Conservation (phyloP, 2,888 invertebrate species). For the Thysanoteuthis rhombus region DNA sequence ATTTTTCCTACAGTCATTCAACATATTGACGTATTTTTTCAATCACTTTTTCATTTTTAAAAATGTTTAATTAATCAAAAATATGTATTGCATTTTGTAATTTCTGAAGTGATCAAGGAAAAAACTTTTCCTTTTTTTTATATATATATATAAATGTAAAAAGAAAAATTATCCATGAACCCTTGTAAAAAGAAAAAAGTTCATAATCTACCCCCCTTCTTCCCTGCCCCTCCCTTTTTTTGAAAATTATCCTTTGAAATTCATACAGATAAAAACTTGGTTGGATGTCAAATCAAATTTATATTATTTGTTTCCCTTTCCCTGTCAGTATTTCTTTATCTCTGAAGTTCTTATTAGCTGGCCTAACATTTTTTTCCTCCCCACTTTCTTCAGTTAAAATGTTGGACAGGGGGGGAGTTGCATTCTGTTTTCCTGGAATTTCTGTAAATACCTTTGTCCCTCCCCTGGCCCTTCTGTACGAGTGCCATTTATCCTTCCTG, state of each 20-base stretch:
- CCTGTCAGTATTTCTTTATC: neutral
- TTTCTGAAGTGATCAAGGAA: neutral
- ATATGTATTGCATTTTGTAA: neutral
- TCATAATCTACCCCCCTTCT: neutral
- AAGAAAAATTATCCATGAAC: neutral
- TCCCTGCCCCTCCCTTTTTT: neutral
- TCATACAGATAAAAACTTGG: neutral
- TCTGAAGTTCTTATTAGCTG: neutral
- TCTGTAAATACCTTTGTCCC: neutral
- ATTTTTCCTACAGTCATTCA: neutral
- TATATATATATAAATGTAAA: too few relatives aligned
- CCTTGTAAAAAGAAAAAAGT: neutral
- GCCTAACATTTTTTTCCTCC: neutral
- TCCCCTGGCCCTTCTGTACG: neutral
- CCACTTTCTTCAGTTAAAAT: neutral
- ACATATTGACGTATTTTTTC: neutral
- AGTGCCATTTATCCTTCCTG: slow-evolving; percentile 12
- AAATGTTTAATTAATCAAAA: neutral
- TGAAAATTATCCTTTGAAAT: neutral
- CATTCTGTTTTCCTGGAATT: slow-evolving; percentile 12
- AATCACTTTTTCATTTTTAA: neutral
- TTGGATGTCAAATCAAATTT: neutral
- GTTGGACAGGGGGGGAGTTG: neutral
- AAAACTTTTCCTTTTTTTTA: neutral
- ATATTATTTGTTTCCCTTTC: neutral